Base-by-base conservation (phyloP, 2,797 vertebrate species). In the Echiichthys vipera region DNA sequence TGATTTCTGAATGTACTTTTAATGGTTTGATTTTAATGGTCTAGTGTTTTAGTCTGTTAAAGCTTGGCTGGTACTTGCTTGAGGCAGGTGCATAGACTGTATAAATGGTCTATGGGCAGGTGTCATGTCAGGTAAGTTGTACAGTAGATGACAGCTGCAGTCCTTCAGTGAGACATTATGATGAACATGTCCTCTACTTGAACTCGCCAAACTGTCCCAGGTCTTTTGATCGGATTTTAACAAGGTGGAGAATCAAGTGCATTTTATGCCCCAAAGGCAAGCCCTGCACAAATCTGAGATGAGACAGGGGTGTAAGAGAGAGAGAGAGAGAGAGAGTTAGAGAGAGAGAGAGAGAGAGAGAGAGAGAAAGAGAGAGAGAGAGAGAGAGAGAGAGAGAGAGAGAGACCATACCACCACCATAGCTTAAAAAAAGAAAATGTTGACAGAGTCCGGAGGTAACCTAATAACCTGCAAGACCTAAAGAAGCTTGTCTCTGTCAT, bases 91-190 rank as follows among this genome's bases (percentile, higher is more conserved):
- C n/a, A n/a, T n/a, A n/a, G n/a, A n/a, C n/a, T n/a, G n/a, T n/a
- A n/a, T n/a, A n/a, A n/a, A n/a, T n/a, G n/a, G n/a, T n/a, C n/a
- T n/a, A n/a, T n/a, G n/a, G n/a, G n/a, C n/a, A n/a, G 71, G 55
- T 54, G 64, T 75, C 78, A 73, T 45, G 43, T 72, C 46, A 65
- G 12, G 42, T 34, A 50, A 20, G 30, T 18, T 61, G 39, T 29
- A 24, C 36, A 58, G n/a, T 2, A 22, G 30, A 34, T 58, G 66
- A 53, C 63, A 65, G 63, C 20, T 47, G 49, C 36, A 70, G 55
- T 32, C 46, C 18, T 45, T 58, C 47, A 54, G 12, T 39, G n/a
- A 66, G 24, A 66, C 51, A 36, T 34, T 25, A 32, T 29, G 45
- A 65, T 43, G 4, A 61, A 58, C 11, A 7, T 53, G 55, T 53